Base-by-base conservation (phyloP, 2,113 vertebrate genomes). In the Haemorhous mexicanus region DNA sequence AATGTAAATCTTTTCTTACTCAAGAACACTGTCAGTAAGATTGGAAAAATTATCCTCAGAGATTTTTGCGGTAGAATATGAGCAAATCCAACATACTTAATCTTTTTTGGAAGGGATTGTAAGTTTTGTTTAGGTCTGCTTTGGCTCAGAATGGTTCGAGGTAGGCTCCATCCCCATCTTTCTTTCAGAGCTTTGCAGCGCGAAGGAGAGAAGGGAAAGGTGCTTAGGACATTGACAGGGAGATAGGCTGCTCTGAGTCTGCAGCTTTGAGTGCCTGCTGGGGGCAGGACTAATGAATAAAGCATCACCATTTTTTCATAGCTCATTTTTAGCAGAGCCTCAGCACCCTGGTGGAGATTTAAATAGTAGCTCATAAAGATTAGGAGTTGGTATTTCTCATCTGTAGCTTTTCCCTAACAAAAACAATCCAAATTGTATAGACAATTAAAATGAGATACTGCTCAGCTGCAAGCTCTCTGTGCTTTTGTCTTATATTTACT, bases 1-100 rank as follows among this genome's bases (percentile, higher is more conserved):
- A 92, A 87, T 95, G 73, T 69, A 88, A 93, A 92, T 92, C 56
- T 86, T 70, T 83, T 76, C 76, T 86, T 79, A 73, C 28, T 85
- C 37, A 84, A 62, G 74, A 87, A 32, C 47, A 49, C 55, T 91
- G 70, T 73, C 56, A 49, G 43, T 70, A 83, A 63, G 82, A 85
- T 47, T 16, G 58, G 41, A 39, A 86, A 84, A 89, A 90, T 22
- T 80, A 73, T 64, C 82, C n/a, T 84, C 15, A 7, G 67, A 77
- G 75, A 50, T 56, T 91, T 74, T 73, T 44, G 44, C 84, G 61
- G 79, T 52, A 43, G 61, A 90, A 68, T 72, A 41, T 68, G 87
- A 90, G 44, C 46, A 74, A 91, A 96, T 93, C 43, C 59, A 90
- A 80, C 52, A 50, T 44, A 30, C 12, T 53, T 90, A 84, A 81